Evolutionary conservation across 30 jellyfish, hydroid and myxozoan species (phyloP), one percentile per base, ranked within the genome.

Genomic region (Morbakka virulenta): DNA sequence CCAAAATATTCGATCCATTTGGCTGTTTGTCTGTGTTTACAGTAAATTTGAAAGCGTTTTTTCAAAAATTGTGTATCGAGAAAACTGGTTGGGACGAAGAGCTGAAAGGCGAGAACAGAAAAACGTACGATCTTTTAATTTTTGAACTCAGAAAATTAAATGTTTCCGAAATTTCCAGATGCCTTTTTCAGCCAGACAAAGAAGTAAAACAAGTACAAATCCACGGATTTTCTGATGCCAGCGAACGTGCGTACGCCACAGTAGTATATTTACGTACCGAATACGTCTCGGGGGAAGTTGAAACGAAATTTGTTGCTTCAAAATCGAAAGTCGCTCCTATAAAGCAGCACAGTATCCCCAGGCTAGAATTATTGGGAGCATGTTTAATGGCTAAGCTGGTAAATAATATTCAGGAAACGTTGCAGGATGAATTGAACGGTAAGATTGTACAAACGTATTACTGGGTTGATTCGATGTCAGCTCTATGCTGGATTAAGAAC

Each of bases 191-290:
- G 3, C 31, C 33, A 34, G 80, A 62, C 1, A 35, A 52, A 26
- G 21, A 23, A 4, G 34, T 81, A 0, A 1, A 52, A 0, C 31
- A 53, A 31, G 64, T 68, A 1, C 83, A 87, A 63, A 0, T 87
- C 9, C 96, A 80, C 52, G 81, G 72, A 13, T 87, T 87, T 80
- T 79, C 95, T 26, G 95, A 73, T 33, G 84, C 91, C 2, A 80
- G 91, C 49, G 79, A 64, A 49, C 62, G 61, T 52, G 80, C 77
- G 41, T 87, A 61, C 24, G 89, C 83, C 1, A 47, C 85, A 28
- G 89, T 79, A 12, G 95, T 80, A 20, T 70, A 87, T 67, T 34
- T 87, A 31, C 63, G 95, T 1, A 53, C 65, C 3, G 76, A 48
- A 4, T 67, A 79, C 50, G 76, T 70, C 13, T 26, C 85, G 26